Percentiles rank a stretch among this genome's conserved stretches.
phyloP scores from a whole-genome alignment of 1,140 invertebrate genomes.

The Sycophila sp. region DNA sequence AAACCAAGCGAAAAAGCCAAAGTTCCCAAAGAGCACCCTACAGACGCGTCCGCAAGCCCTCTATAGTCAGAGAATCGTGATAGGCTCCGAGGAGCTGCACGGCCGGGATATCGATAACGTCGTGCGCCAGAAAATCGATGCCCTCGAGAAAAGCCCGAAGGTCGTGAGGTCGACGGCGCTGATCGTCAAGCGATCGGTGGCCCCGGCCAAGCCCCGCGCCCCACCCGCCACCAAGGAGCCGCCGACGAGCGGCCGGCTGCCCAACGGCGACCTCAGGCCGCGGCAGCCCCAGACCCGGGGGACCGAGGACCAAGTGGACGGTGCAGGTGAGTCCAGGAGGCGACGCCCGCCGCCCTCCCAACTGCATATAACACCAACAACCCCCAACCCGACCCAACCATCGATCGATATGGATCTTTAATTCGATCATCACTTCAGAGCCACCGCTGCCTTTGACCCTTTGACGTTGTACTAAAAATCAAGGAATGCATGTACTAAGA shows the following conservation, averaged over 20 bases:
- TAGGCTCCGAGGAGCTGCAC: conserved; percentile 61
- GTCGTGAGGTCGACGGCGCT: conserved; percentile 62
- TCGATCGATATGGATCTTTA: not conserved
- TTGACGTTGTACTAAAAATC: no score
- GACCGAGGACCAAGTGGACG: conserved; percentile 16
- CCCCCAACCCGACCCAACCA: not conserved
- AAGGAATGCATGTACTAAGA: no score
- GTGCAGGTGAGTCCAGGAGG: conserved; percentile 37
- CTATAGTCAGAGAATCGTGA: conserved; percentile 65
- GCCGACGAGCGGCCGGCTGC: conserved; percentile 15
- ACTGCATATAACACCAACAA: not conserved
- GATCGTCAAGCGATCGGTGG: conserved; percentile 61
- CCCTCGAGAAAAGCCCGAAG: conserved; percentile 60
- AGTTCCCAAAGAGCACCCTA: conserved; percentile 62
- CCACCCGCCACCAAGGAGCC: not conserved
- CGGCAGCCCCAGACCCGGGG: not conserved
- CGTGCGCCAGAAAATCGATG: conserved; percentile 59
- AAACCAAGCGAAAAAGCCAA: conserved; percentile 53
- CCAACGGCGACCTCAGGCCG: conserved; percentile 5
- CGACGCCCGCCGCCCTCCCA: conserved; percentile 4
- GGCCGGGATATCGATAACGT: conserved; percentile 61
- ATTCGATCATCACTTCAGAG: not conserved
- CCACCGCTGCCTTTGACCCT: no score
- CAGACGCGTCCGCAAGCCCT: conserved; percentile 56
- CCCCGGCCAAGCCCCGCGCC: conserved; percentile 44